phyloP scores from a whole-genome alignment of 1,140 invertebrate genomes.

The Drosophila novamexicana region DNA sequence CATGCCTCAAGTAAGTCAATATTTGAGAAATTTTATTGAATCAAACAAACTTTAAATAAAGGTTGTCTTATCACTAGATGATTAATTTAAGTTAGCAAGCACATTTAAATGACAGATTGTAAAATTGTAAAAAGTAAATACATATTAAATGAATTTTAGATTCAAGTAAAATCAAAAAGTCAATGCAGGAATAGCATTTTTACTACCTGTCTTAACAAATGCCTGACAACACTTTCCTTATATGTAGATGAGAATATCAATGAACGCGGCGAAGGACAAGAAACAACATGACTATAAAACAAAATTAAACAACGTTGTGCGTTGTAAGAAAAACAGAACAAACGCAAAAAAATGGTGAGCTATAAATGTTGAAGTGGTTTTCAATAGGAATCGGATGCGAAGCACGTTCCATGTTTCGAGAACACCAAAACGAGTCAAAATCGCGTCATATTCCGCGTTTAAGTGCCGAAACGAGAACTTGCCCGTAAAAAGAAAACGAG shows the following conservation, averaged over 20 bases:
- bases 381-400: conserved; percentile 54
- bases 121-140: too few species aligned
- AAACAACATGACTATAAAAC: not conserved
- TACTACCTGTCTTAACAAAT: conserved; percentile 39
- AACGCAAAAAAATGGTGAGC: conserved; percentile 25
- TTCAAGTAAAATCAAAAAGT: conserved; percentile 16
- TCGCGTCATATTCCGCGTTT: conserved; percentile 15
- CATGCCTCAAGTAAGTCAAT: too few species aligned
- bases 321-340: conserved; percentile 10
- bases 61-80: too few species aligned
- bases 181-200: conserved; percentile 21
- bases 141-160: not conserved
- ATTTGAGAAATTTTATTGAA: too few species aligned
- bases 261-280: conserved; percentile 45
- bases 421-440: conserved; percentile 48
- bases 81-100: too few species aligned
- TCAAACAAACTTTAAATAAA: too few species aligned
- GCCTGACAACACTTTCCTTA: conserved; percentile 31
- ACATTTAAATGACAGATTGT: too few species aligned
- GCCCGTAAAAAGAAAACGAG: conserved; percentile 22
- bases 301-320: conserved; percentile 8
- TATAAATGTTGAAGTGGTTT: conserved; percentile 28
- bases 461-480: conserved; percentile 39
- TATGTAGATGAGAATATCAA: conserved; percentile 27
- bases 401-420: conserved; percentile 69